phyloP scores from a whole-genome alignment of 2,797 vertebrate species.

The Limnodromus scolopaceus region DNA sequence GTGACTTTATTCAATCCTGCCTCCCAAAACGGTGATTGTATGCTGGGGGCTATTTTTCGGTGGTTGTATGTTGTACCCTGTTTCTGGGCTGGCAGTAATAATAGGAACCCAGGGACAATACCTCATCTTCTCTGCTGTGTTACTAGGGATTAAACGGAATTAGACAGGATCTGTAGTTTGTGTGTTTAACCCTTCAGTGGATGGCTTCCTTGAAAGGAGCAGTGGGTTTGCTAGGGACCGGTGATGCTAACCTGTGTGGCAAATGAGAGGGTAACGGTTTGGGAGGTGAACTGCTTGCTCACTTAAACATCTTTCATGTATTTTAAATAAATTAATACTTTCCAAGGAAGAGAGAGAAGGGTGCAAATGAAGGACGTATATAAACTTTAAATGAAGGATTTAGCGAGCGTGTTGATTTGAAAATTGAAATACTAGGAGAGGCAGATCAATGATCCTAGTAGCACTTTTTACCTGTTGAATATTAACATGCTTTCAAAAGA shows the following conservation, averaged over 20 bases:
- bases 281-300: neutral
- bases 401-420: neutral
- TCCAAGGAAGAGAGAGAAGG: neutral
- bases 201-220: neutral
- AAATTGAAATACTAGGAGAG: neutral
- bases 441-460: neutral
- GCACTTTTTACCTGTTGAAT: neutral
- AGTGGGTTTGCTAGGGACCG: neutral
- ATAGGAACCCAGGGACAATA: neutral
- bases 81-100: neutral
- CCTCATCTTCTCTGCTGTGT: slow-evolving; percentile 1
- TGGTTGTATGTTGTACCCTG: neutral
- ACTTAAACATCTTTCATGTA: neutral
- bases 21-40: fast-evolving
- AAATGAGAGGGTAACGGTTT: neutral
- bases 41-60: neutral
- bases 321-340: neutral
- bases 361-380: neutral
- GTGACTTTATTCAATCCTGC: neutral
- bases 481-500: neutral
- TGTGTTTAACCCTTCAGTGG: slow-evolving; percentile 13
- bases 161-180: neutral
- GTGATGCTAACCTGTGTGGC: fast-evolving
- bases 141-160: slow-evolving; percentile 22
- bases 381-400: neutral